Conservation (phyloP, 2,113 vertebrate genomes). For the Litocranius walleri region DNA sequence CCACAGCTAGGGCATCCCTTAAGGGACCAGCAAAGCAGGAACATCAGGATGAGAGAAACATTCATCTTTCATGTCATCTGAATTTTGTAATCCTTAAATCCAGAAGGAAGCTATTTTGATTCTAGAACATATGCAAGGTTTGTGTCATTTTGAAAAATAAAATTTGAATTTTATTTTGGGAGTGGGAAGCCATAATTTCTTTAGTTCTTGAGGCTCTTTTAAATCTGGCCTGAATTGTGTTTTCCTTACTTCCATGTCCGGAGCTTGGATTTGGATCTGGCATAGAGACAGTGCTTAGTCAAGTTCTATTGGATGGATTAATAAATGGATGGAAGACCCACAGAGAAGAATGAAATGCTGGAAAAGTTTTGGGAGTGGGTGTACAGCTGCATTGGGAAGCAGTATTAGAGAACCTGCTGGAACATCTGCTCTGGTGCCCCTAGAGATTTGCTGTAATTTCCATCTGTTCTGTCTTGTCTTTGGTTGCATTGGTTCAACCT, state of each 20-base stretch:
- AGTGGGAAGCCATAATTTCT: background rate
- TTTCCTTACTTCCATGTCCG: background rate
- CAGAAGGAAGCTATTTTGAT: background rate
- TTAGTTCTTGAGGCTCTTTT: background rate
- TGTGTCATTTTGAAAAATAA: background rate
- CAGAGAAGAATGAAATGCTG: background rate
- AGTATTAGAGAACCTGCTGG: background rate
- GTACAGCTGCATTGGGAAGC: background rate
- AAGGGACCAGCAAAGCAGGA: background rate
- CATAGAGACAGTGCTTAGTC: background rate
- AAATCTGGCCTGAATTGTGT: background rate
- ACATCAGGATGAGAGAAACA: background rate
- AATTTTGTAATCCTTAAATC: background rate
- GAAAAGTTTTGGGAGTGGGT: background rate
- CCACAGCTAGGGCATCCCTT: background rate
- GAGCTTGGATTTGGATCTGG: background rate
- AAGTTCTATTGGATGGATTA: background rate
- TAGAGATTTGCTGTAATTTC: background rate
- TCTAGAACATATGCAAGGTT: background rate
- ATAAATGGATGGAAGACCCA: background rate
- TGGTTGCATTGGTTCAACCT: background rate
- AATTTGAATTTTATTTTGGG: background rate
- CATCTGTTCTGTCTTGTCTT: background rate
- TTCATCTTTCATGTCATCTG: conserved; percentile 18
- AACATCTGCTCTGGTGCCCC: background rate